phyloP scores from a whole-genome alignment of 1,140 invertebrate genomes.

The Drosophila pallidifrons region DNA sequence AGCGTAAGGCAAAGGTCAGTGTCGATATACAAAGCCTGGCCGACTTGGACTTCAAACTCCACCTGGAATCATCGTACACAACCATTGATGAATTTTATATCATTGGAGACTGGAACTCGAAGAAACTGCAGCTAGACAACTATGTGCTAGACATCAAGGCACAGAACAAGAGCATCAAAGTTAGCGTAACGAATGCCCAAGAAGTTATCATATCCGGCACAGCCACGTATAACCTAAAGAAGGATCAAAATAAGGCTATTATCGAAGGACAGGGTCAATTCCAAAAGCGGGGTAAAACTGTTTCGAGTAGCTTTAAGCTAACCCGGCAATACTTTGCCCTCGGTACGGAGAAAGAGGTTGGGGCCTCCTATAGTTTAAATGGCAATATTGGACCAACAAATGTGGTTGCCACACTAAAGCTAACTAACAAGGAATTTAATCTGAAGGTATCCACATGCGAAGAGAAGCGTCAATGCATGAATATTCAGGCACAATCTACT shows the following conservation, averaged over 20 bases:
- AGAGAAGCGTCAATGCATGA: conserved; percentile 91
- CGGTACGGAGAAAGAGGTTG: conserved; percentile 87
- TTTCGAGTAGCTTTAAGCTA: conserved; percentile 90
- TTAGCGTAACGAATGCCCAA: conserved; percentile 87
- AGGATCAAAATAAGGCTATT: conserved; percentile 89
- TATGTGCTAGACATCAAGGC: conserved; percentile 88
- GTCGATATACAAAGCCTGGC: conserved; percentile 86
- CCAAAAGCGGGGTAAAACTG: conserved; percentile 88
- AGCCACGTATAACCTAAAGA: conserved; percentile 88
- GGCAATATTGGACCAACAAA: conserved; percentile 86
- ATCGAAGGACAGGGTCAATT: conserved; percentile 88
- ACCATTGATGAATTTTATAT: conserved; percentile 89
- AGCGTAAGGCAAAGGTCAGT: conserved; percentile 87
- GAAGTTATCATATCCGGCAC: conserved; percentile 89
- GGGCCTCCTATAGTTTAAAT: conserved; percentile 87
- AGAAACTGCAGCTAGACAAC: conserved; percentile 88
- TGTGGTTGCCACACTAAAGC: conserved; percentile 88
- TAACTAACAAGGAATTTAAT: conserved; percentile 90
- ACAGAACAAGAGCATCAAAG: conserved; percentile 88
- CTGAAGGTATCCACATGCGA: conserved; percentile 90
- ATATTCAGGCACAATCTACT: conserved; percentile 88
- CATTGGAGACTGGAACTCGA: conserved; percentile 88
- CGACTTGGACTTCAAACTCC: conserved; percentile 86
- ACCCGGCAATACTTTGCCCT: conserved; percentile 87
- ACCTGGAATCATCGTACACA: conserved; percentile 86